Evolutionary conservation across 2,797 vertebrate genomes (phyloP), one percentile per base, ranked within the genome.

Genomic region (Chelonia mydas): DNA sequence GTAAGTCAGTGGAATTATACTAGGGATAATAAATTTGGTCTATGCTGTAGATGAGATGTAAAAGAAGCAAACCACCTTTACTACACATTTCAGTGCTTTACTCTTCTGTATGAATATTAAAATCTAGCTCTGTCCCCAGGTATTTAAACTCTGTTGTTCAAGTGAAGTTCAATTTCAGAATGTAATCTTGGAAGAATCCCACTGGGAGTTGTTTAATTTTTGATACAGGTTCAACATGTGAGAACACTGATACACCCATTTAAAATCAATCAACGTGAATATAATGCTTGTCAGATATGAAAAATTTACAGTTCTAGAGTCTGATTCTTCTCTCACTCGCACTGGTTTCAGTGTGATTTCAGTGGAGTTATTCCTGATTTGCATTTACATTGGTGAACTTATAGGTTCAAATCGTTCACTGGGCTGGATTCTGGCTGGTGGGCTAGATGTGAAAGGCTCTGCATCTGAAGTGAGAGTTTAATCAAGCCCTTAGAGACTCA

Each of bases 211-310:
- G 81, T 74, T 94, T 93, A 79, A 95, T 90, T 94, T 96, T 94
- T 96, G 77, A 85, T 94, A 51, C 81, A 95, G 94, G 86, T 90
- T 97, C 94, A 96, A 90, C 81, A 88, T 86, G 87, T 95, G 85
- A 94, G 93, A 96, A 95, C 77, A 93, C 45, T 96, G 95, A 92
- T 33, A 41, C 77, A 95, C n/a, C 57, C 81, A 96, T 93, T 96
- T 96, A 87, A 92, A 96, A 92, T 96, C 96, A 95, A 94, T 97
- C 94, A 95, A 72, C 59, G 45, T 85, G 94, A 97, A 81, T 59
- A 87, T 80, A 77, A 89, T 78, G 23, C 77, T 95, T 94, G 81
- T 91, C 25, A 10, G 90, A 96, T 86, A 89, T 95, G 95, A 95
- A 45, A 53, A 81, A 96, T 97, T 94, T 96, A 81, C 95, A 94